A percentile compares a stretch with the other conserved stretches of the same genome.
These are phyloP conservation scores for Diadema setosum DNA, from an alignment of 35 echinoderm and acorn worm species.

Conservation along the genomic window DNA sequence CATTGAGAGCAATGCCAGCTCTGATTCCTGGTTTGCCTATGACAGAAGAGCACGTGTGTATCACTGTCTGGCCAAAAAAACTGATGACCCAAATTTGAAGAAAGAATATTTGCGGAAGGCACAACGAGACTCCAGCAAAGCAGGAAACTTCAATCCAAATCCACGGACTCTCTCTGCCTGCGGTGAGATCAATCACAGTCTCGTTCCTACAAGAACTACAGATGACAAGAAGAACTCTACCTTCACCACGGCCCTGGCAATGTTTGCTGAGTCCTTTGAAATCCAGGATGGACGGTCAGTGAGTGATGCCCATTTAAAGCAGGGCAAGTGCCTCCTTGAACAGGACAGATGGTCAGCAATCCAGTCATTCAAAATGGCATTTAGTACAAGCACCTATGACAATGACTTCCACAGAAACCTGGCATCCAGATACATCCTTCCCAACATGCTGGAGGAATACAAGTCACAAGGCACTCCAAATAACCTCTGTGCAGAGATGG, in stretches of 20 bases:
- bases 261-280: not conserved
- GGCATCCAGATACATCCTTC: not conserved
- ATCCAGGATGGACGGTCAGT: not conserved
- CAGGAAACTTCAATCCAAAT: not conserved
- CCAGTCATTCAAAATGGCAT: conserved; percentile 7
- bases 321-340: not conserved
- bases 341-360: not conserved
- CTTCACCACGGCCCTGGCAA: not conserved
- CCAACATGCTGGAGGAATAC: not conserved
- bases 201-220: not conserved
- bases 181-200: not conserved
- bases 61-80: not conserved
- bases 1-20: not conserved
- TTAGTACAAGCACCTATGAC: not conserved
- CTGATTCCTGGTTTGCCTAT: not conserved
- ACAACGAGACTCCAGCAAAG: not conserved
- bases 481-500: not conserved
- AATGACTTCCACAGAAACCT: not conserved
- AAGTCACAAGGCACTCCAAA: not conserved
- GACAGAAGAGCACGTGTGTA: not conserved
- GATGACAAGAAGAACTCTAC: not conserved
- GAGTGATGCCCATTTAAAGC: not conserved
- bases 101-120: not conserved
- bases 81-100: not conserved
- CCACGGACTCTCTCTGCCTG: not conserved